Conservation (phyloP, 2,888 invertebrate genomes). For the Melieria picta region DNA sequence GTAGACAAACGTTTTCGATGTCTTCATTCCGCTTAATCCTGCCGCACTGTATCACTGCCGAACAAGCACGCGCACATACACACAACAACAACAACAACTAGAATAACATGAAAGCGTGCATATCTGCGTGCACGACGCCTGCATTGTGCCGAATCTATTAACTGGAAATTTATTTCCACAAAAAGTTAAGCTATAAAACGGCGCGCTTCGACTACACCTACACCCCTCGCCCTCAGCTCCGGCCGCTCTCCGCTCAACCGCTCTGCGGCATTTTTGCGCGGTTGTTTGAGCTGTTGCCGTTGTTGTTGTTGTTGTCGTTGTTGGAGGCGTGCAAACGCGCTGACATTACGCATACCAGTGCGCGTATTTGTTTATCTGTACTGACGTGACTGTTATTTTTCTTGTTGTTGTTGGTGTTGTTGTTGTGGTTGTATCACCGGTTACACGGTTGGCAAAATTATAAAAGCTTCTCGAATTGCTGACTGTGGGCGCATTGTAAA, state of each 20-base stretch:
- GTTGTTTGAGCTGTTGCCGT: conserved; percentile 1
- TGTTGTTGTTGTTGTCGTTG: background rate
- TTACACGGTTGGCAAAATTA: conserved; percentile 22
- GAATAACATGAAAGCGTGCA: background rate
- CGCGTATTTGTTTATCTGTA: background rate
- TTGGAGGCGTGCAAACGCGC: background rate
- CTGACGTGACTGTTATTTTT: background rate
- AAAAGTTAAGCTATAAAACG: conserved; percentile 53
- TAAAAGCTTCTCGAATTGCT: background rate
- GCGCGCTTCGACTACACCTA: background rate
- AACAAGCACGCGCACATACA: background rate
- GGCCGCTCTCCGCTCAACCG: background rate
- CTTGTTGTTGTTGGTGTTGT: conserved; percentile 2
- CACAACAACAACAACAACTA: background rate
- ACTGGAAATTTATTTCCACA: conserved; percentile 58
- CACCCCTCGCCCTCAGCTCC: background rate
- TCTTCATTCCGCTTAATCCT: conserved; percentile 27
- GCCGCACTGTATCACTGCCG: background rate
- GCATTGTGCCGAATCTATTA: conserved; percentile 57
- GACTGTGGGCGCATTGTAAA: too few relatives aligned
- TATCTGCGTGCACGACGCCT: conserved; percentile 28
- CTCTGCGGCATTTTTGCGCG: background rate
- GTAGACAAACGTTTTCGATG: conserved; percentile 21
- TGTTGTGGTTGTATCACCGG: conserved; percentile 19
- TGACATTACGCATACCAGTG: background rate